Base-by-base conservation (phyloP, 2,113 vertebrate species). In the Plecturocebus donacophilus region DNA sequence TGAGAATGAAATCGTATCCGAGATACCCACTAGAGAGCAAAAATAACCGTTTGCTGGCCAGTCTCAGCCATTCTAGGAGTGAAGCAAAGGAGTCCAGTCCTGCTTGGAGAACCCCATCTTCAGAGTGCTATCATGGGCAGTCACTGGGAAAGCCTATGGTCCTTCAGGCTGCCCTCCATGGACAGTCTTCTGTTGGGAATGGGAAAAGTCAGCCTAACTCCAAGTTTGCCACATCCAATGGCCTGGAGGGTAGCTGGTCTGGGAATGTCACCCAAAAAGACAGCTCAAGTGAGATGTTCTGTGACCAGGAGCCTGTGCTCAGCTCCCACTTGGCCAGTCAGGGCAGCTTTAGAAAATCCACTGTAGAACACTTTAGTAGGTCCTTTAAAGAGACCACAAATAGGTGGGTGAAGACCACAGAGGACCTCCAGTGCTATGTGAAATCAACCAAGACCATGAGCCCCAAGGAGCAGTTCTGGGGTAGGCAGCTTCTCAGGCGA, bases 321-420 rank as follows among this genome's bases (percentile, higher is more conserved):
- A 97, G 98, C 0, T 97, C 98, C 42, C 98, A 99, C 82, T 98
- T 98, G 83, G 87, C 99, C 95, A 98, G 98, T 96, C 99, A 99
- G 93, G 98, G 98, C 23, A 94, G 98, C 81, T 99, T 99, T 94
- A 98, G 99, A 45, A 99, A 99, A 97, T 99, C 99, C 7, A 98
- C 99, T 64, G 97, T 99, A 96, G 99, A 99, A 97, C 99, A 99
- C 89, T 99, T 99, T 73, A 99, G 99, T 95, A 98, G 99, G 85
- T 99, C 99, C 68, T 99, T 99, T 96, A 99, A 99, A 97, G 99
- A 99, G 98, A 99, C 99, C 27, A 99, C 99, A 75, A 99, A 99
- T 87, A 99, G 99, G 92, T 98, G 99, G 94, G 99, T 99, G 97
- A 99, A 99, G 98, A 99, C 99, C 97, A 99, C 99, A 0, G 99